Base-by-base conservation (phyloP, 2,113 vertebrate genomes). In the Phalacrocorax aristotelis region DNA sequence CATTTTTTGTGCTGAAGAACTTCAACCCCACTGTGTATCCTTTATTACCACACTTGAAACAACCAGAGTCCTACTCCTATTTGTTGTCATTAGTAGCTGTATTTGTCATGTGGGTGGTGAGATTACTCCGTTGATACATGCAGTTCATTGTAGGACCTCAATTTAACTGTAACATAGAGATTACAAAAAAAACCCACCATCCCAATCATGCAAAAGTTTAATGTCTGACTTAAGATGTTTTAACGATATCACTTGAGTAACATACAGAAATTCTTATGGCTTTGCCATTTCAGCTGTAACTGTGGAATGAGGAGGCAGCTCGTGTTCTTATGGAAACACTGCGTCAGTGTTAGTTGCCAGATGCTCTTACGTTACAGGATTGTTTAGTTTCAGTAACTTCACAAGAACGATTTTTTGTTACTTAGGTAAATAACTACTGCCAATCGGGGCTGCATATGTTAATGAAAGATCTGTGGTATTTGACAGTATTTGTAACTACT, bases 1-100 rank as follows among this genome's bases (percentile, higher is more conserved):
- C 99, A 22, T 99, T 99, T 97, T 99, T 99, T 90, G 96, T 99
- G 92, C 95, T 99, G 97, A 99, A 99, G 99, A 99, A 99, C 98
- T 99, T 99, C 98, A 99, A 99, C 97, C 99, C 99, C 65, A 99
- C 99, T 5, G 99, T 99, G 99, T 99, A 99, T 99, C 99, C 98
- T 99, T 99, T 89, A 26, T 49, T 21, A 14, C 42, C 18, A 9
- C 0, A 0, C 25, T 34, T 29, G 6, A 21, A 30, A 25, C 26
- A 25, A 5, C 12, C 18, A 0, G 14, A 29, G 48, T 6, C 64
- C 40, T 30, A 0, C 36, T 78, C 11, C 42, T 42, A 0, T 0
- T 2, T 9, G 15, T 11, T 52, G 36, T 25, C 11, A 2, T 38
- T 30, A 5, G 27, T 8, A 2, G 27, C 42, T 65, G 0, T 4